Evolutionary conservation across 1,140 invertebrate species (phyloP).

Genomic region (Acarapis woodi): DNA sequence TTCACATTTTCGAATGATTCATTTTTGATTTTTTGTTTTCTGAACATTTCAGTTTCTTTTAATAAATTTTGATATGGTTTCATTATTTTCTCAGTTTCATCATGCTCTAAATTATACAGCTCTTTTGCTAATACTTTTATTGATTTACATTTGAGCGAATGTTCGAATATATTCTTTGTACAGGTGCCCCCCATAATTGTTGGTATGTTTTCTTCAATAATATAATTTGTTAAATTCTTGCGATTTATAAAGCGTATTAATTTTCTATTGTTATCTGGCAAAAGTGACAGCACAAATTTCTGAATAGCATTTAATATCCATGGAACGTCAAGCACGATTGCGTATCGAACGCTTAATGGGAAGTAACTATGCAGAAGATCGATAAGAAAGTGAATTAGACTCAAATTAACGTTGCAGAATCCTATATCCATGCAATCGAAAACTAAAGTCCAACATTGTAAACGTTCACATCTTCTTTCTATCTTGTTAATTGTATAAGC

Average conservation of each 20-base stretch:
- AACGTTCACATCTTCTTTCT: not conserved
- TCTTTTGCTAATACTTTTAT: no score
- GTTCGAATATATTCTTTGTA: no score
- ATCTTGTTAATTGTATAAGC: not conserved
- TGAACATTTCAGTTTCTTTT: no score
- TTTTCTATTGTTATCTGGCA: not conserved
- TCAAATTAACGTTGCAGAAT: not conserved
- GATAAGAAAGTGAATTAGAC: not conserved
- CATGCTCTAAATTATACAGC: no score
- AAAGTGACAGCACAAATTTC: not conserved
- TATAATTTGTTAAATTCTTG: not conserved
- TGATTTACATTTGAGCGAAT: no score
- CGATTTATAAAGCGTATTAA: not conserved
- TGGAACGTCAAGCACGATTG: not conserved
- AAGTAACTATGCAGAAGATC: not conserved
- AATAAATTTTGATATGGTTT: no score
- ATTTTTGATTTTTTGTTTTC: no score
- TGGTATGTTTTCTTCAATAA: not conserved
- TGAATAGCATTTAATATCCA: not conserved
- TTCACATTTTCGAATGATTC: no score
- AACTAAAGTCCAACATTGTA: not conserved
- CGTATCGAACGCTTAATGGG: not conserved
- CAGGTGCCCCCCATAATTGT: not conserved
- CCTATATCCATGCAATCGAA: not conserved
- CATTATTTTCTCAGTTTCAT: no score